Percentiles rank a stretch among this genome's conserved stretches.
These are phyloP conservation scores for Poecilia latipinna DNA, from an alignment of 2,113 vertebrate species.

Conservation along the genomic window DNA sequence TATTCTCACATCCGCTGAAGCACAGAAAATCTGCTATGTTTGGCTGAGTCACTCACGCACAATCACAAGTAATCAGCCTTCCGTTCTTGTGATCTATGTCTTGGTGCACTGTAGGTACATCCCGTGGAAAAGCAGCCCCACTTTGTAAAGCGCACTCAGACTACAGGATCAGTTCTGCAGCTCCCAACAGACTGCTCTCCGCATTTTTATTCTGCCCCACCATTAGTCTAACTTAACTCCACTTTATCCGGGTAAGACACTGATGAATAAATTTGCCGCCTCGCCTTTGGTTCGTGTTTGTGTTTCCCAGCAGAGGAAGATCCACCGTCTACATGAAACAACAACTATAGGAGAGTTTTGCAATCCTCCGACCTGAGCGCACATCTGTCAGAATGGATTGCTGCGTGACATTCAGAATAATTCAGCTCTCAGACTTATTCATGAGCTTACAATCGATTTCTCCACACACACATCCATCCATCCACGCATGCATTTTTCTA, in stretches of 20 bases:
- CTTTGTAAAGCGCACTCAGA: conserved; percentile 51
- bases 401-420: conserved; percentile 25
- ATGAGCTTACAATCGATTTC: not conserved
- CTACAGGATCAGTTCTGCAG: conserved; percentile 42
- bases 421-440: conserved; percentile 31
- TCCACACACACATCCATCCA: not conserved
- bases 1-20: conserved; percentile 28
- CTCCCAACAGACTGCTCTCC: conserved; percentile 44
- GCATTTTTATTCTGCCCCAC: conserved; percentile 58
- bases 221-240: conserved; percentile 66
- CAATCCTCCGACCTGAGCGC: not conserved
- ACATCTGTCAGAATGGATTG: conserved; percentile 35
- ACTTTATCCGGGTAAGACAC: conserved; percentile 56
- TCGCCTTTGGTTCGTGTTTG: conserved; percentile 17
- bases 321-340: not conserved
- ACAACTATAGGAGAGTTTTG: not conserved
- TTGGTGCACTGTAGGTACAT: conserved; percentile 16
- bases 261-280: conserved; percentile 56
- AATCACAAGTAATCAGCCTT: not conserved
- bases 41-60: not conserved
- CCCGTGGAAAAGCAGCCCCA: conserved; percentile 3
- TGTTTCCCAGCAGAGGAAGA: conserved; percentile 18
- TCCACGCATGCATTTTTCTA: not conserved
- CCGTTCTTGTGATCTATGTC: conserved; percentile 13
- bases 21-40: conserved; percentile 33